phyloP scores from a whole-genome alignment of 2,797 vertebrate species.

The Pangasius mekongensis region DNA sequence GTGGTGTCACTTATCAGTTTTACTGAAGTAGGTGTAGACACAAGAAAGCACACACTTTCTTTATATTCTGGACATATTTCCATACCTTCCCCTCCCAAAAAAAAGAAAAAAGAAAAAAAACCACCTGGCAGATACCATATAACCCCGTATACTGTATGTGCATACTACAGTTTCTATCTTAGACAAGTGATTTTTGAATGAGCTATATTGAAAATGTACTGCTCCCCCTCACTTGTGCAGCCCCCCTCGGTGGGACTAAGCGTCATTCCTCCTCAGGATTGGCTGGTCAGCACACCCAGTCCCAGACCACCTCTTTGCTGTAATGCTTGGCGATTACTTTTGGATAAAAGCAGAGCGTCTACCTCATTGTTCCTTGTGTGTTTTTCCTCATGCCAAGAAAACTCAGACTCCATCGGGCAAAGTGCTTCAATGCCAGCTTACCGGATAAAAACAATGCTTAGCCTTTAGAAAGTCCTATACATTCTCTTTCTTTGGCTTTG shows the following conservation, averaged over 20 bases:
- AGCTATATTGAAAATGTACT: background rate
- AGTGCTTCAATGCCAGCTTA: constrained; percentile 4
- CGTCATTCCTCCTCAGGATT: background rate
- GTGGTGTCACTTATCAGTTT: background rate
- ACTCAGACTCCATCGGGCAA: background rate
- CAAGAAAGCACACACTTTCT: background rate
- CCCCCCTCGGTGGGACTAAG: background rate
- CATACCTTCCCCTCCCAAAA: no score
- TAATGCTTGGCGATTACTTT: constrained; percentile 17
- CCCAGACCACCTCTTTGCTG: constrained; percentile 7
- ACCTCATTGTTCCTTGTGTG: background rate
- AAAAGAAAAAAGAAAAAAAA: background rate
- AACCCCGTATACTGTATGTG: background rate
- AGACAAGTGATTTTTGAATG: background rate
- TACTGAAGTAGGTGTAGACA: no score
- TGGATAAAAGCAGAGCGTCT: background rate
- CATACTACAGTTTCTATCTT: background rate
- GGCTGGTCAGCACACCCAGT: background rate
- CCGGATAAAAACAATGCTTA: constrained; percentile 39
- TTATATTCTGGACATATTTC: background rate
- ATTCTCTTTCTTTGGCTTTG: constrained; percentile 63
- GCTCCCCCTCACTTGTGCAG: background rate
- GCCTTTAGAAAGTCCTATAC: constrained; percentile 51
- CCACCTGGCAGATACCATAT: background rate
- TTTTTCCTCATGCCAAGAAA: background rate